Base-by-base conservation (phyloP, 2,113 vertebrate species). In the Nothoprocta pentlandii region DNA sequence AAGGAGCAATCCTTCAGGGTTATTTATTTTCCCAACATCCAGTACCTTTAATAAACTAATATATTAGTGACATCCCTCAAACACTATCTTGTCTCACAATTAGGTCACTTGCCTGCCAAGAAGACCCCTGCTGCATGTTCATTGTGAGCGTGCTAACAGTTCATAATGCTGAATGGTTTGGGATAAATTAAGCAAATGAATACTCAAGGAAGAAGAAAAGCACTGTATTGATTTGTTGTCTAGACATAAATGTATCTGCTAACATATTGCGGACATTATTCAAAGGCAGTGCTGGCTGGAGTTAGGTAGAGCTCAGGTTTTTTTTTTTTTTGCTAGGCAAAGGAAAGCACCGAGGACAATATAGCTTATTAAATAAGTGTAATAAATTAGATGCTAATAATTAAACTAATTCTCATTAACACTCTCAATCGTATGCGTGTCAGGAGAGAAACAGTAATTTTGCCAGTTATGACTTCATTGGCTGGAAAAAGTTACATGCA, bases 161-260 rank as follows among this genome's bases (percentile, higher is more conserved):
- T 97, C 93, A 42, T 96, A 97, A 97, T 68, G 87, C 92, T 95
- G 97, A 96, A 97, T 84, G 92, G 95, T 97, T 97, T 96, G 96
- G 97, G 97, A 96, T 97, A 97, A 96, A 97, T 96, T 97, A 97
- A 97, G 97, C 94, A 97, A 98, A 98, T 97, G 96, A 97, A 98
- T 96, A 97, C 97, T 97, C 96, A 97, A 97, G 97, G 95, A 97
- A 96, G 97, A 97, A 96, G 91, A 96, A 96, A 96, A 97, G 96
- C 97, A 96, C 92, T 89, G 80, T 98, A 98, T 99, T 96, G 98
- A 99, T 99, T 98, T 97, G 96, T 97, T 98, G 98, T 98, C 98
- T 98, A 98, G 98, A 99, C 98, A 97, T 97, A 98, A 98, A 98
- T 98, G 98, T 98, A 99, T 98, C 98, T 98, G 97, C 98, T 98